These are phyloP conservation scores for Hylia prasina DNA, from an alignment of 2,113 vertebrate genomes.

Conservation along the genomic window DNA sequence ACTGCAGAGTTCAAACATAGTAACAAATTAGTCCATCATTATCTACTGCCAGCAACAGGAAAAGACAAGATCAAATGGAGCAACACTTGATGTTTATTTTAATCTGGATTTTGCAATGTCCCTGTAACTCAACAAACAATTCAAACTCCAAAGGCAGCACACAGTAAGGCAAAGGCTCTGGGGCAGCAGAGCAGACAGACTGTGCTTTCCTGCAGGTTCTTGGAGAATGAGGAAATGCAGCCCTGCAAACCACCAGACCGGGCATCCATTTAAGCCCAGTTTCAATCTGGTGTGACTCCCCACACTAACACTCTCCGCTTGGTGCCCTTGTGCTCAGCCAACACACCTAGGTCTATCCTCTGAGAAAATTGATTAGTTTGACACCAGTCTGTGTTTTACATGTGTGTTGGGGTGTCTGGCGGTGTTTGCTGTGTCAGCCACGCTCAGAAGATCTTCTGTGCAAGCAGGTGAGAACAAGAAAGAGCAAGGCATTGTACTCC, in stretches of 20 bases:
- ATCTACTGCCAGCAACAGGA: neutral
- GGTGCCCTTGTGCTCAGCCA: neutral
- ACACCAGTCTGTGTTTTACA: neutral
- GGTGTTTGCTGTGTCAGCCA: fast-evolving
- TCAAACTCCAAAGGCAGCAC: neutral
- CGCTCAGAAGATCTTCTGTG: neutral
- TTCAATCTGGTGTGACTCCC: neutral
- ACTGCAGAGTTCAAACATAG: neutral
- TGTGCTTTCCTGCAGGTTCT: neutral
- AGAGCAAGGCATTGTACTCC: neutral
- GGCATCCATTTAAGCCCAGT: fast-evolving
- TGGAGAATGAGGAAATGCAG: neutral
- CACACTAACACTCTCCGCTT: fast-evolving
- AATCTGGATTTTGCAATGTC: neutral
- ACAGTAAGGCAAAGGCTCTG: neutral
- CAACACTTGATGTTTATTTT: neutral
- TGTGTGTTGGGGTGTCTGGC: neutral
- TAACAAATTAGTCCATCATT: neutral
- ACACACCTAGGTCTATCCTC: neutral
- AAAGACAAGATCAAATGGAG: neutral
- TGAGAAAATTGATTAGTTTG: neutral
- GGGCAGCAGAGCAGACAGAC: neutral
- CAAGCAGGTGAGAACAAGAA: neutral
- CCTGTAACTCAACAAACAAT: neutral
- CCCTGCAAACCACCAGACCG: neutral